Evolutionary conservation across 2,113 vertebrate genomes (phyloP), one percentile per base, ranked within the genome.

Genomic region (Onychorhynchus coronatus): DNA sequence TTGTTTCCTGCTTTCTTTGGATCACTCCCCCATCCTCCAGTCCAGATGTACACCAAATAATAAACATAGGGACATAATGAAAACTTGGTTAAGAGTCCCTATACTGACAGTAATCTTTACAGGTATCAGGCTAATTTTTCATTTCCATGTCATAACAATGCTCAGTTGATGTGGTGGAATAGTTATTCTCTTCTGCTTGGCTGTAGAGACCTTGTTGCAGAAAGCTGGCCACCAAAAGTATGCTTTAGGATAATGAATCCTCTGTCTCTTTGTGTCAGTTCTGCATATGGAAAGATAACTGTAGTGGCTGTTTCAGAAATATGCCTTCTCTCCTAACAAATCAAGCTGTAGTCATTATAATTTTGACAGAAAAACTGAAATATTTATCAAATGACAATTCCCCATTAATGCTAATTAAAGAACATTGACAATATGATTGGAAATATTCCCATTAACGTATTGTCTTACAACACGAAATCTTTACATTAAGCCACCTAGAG

Each of bases 301-400:
- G 7, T 20, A 27, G 30, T 52, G 21, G 8, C 22, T 79, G 15
- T 71, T 72, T 55, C 23, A 82, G 28, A 59, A 85, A n/a, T 65
- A 37, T 6, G 0, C 30, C 37, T 76, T 30, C 59, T 11, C 11
- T 75, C 25, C 62, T 75, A 49, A 61, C 12, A 85, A 81, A 62
- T 41, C 22, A 49, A 63, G 12, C 49, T 80, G 70, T 63, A 89
- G 27, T 53, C 68, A 52, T 68, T 68, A 85, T 86, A 4, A 46
- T 95, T 92, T 95, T 93, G 85, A 76, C 65, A 92, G 61, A 88
- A 90, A 89, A 46, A 2, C 8, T 71, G 63, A 91, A 93, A 81
- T 91, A 70, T 74, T 91, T 93, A 63, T 44, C 61, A 53, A 90
- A 85, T 42, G 28, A 25, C 22, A 81, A 46, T 21, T 61, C 61